Conservation (phyloP, 2,797 vertebrate genomes). For the Pseudotriccus pelzelni region DNA sequence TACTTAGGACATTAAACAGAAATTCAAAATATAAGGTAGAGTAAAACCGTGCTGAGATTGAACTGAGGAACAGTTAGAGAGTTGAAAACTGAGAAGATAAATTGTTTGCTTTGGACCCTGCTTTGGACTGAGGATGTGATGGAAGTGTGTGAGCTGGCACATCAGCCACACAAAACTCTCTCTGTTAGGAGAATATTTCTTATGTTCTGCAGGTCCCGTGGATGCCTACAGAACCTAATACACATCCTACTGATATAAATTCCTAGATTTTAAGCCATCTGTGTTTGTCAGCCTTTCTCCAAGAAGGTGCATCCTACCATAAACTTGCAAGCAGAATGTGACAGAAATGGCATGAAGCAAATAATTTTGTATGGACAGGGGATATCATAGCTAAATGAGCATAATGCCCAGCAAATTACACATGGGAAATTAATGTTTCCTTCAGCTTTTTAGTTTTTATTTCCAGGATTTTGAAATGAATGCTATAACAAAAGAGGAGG, state of each 20-base stretch:
- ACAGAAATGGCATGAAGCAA: background rate
- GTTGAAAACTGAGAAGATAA: background rate
- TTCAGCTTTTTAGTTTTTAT: background rate
- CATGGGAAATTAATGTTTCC: background rate
- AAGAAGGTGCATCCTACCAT: background rate
- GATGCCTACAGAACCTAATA: background rate
- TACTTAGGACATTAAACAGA: background rate
- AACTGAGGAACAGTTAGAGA: background rate
- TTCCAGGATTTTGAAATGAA: background rate
- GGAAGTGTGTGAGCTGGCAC: background rate
- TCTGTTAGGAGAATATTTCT: background rate
- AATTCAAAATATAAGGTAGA: background rate
- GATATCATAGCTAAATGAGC: background rate
- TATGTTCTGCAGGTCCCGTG: background rate
- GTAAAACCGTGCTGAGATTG: background rate
- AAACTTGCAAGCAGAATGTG: background rate
- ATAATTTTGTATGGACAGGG: background rate
- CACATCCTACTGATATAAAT: background rate
- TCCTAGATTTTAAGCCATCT: background rate
- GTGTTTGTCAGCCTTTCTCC: background rate
- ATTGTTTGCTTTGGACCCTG: background rate
- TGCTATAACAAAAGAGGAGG: background rate
- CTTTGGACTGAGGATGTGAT: background rate
- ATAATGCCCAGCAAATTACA: background rate
- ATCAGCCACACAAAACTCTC: background rate